Evolutionary conservation across 2,113 vertebrate species (phyloP), one percentile per base, ranked within the genome.

Genomic region (Oriolus oriolus): DNA sequence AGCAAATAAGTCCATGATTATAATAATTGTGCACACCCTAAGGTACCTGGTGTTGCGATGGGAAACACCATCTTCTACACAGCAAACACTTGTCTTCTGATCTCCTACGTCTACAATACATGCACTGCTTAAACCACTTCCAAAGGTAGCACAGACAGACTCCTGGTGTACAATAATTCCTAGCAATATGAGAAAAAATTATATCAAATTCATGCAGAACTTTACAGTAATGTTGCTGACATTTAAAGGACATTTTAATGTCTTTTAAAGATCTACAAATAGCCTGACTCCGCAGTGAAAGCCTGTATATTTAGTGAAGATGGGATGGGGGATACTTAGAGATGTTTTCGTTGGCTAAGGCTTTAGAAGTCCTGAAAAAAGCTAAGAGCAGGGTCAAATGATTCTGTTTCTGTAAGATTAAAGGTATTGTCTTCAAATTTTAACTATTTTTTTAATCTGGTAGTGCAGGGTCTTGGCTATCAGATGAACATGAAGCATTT

Each of bases 91-190:
- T 76, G 99, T 99, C 97, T 99, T 99, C 97, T 99, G 99, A 96
- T 99, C 99, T 21, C 99, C 99, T 21, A 99, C 98, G 47, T 99
- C 99, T 31, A 99, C 98, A 27, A 99, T 99, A 94, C 99, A 99
- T 0, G 99, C 99, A 14, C 99, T 99, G 97, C 99, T 99, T 83
- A 99, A 96, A 19, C 99, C 99, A 61, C 99, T 99, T 73, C 99
- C 99, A 73, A 99, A 99, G 8, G 99, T 99, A 39, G 99, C 99
- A 57, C 99, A 99, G 71, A 99, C 99, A 0, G 99, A 99, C 96
- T 99, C 99, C 97, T 99, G 99, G 96, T 99, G 99, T 30, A 99
- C 99, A 42, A 99, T 97, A 49, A 99, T 99, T 14, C 99, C 99
- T 99, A 35, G 23, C 70, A 54, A 77, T 6, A 75, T 3, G 65